Base-by-base conservation (phyloP, 2,888 invertebrate genomes). In the Aporophyla lueneburgensis region DNA sequence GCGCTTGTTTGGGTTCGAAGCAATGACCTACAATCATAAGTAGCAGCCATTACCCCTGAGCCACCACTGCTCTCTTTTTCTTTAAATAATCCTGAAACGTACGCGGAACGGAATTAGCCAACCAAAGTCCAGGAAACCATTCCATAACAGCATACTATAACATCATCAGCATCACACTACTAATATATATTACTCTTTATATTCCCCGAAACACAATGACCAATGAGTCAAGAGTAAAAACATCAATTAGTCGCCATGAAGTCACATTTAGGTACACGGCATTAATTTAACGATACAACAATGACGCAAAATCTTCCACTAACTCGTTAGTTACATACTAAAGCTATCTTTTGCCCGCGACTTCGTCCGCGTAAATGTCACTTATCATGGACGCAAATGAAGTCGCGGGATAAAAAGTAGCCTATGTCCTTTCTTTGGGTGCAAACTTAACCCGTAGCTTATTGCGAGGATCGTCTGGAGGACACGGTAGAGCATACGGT, bases 161-260 rank as follows among this genome's bases (percentile, higher is more conserved):
- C n/a, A 43, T 66, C 58, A 70, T 46, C 24, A 33, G 58, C 56
- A 63, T 40, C 40, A 61, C 6, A 53, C 21, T 10, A n/a, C 40
- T 40, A 33, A 73, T n/a, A 74, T 43, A 53, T n/a, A n/a, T 54
- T n/a, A 21, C 14, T 63, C 54, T 5, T 5, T 21, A 53, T 5
- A 9, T 78, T 79, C 69, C 3, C 24, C 24, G 54, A 58, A 53
- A 53, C 7, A 66, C 21, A 51, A 65, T 73, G 73, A 73, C 66
- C n/a, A 21, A 58, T 54, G 53, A 56, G 27, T 74, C 43, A 61
- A n/a, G 9, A 56, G 9, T 24, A 43, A 5, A 2, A 14, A 66
- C 1, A 70, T 49, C 14, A 62, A 70, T 74, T 51, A 27, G 54
- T 24, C 19, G 46, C 24, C 58, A 70, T 73, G 83, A 80, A 56